Evolutionary conservation across 2,113 vertebrate genomes (phyloP), one percentile per base, ranked within the genome.

Genomic region (Acinonyx jubatus): DNA sequence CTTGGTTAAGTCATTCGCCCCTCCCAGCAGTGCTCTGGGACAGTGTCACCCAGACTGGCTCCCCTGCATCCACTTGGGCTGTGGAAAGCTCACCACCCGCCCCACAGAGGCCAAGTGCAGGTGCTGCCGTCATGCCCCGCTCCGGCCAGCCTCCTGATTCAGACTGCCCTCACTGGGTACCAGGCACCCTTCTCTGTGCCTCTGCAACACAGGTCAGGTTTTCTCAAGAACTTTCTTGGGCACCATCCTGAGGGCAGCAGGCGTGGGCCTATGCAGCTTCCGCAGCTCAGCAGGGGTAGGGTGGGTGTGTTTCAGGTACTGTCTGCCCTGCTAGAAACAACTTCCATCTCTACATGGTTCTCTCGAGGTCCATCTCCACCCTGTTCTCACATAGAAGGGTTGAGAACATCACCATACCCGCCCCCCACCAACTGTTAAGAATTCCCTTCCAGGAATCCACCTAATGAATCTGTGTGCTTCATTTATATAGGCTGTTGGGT

Each of bases 41-140:
- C 73, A 23, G 8, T 36, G 38, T 25, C 71, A 29, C 63, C 29
- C 15, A 45, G 36, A 31, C 21, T 23, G 27, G 41, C 50, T 89
- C 36, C 71, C 21, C 4, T 7, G 65, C 33, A 57, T 7, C 79
- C 29, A 7, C 27, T 31, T 61, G 48, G 27, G 29, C 52, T 50
- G 3, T 4, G 27, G 29, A 36, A 80, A 10, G 25, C 55, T 61
- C 23, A 29, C 84, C 63, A 5, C 14, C 19, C 38, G 3, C 15
- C 31, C 21, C 61, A 19, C 41, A 48, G 65, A 79, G 71, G 84
- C 78, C 36, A 63, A 31, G 68, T 25, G 14, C n/a, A 23, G 19
- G 11, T 7, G n/a, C n/a, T 68, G 73, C 78, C 1, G 0, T 76
- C 48, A 12, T 14, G 4, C 57, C 8, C 12, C 19, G 1, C 8